Conservation (phyloP, 2,797 vertebrate species). For the Tokudaia muenninki region DNA sequence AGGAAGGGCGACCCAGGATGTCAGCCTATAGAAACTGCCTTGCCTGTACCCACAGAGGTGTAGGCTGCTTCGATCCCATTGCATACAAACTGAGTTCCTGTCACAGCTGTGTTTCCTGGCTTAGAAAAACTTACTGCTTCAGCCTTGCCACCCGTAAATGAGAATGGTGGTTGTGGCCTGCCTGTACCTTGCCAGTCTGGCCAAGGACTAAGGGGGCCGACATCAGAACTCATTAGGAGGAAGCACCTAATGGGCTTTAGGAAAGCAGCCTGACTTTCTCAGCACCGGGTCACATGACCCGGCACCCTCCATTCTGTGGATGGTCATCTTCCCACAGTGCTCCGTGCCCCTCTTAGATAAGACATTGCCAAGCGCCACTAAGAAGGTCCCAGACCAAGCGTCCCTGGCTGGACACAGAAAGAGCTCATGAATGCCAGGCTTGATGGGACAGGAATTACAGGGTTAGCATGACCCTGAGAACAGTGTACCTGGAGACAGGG, state of each 20-base stretch:
- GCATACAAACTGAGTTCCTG: neutral
- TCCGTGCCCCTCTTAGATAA: neutral
- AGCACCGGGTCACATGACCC: neutral
- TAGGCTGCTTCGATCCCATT: neutral
- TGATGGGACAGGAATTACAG: neutral
- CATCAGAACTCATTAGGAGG: neutral
- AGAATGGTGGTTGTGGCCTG: neutral
- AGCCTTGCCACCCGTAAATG: neutral
- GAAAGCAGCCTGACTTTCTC: neutral
- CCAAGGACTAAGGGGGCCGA: neutral
- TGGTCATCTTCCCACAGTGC: neutral
- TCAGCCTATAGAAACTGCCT: neutral
- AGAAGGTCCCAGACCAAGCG: neutral
- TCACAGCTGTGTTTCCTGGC: neutral
- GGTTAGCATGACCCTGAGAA: neutral
- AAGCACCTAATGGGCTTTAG: neutral
- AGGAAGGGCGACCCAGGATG: neutral
- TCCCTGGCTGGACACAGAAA: neutral
- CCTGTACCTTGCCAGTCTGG: neutral
- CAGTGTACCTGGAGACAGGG: neutral
- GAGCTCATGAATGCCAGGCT: neutral
- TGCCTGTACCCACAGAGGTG: fast-evolving
- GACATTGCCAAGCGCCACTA: too few relatives aligned
- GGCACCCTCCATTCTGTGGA: neutral
- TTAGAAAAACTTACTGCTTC: neutral